Base-by-base conservation (phyloP, 2,113 vertebrate genomes). In the Elachura formosa region DNA sequence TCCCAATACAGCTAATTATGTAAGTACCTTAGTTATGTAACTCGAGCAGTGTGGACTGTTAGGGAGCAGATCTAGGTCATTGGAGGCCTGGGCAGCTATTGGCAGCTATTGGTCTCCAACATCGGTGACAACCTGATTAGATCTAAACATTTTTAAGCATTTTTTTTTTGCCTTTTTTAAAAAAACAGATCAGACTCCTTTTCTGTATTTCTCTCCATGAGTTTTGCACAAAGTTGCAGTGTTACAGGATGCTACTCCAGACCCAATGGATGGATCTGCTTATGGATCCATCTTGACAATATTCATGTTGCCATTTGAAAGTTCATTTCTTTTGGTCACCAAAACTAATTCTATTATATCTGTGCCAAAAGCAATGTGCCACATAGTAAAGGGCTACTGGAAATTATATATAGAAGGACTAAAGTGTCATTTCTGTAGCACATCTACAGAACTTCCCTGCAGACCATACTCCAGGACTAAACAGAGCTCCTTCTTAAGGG, bases 261-360 rank as follows among this genome's bases (percentile, higher is more conserved):
- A 56, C 18, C 15, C 7, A 5, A 1, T 9, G 4, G 41, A 1
- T 9, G 4, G 41, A 59, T 11, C 4, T 13, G 52, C 38, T 84
- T 43, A 28, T 26, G 38, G 11, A 48, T 84, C 31, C 86, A 10
- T 33, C 22, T n/a, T 19, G 17, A 19, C 22, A 67, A 26, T 20
- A 8, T 28, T 69, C 25, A 23, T 8, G 17, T 36, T 76, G 18
- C 20, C 12, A 45, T 31, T 45, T 13, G 31, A 25, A 84, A 34
- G 3, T 26, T 69, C 14, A 1, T 24, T 19, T 12, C 28, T 43
- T 58, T 84, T 69, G 2, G 7, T 25, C 14, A 54, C 14, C 34
- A 43, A 66, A 86, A 54, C 2, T n/a, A 14, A 1, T 28, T 87
- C 49, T 71, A 24, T 33, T 31, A 46, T 5, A 55, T 36, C 20